Conservation (phyloP, 2,888 invertebrate species). For the Bellardia pandia region DNA sequence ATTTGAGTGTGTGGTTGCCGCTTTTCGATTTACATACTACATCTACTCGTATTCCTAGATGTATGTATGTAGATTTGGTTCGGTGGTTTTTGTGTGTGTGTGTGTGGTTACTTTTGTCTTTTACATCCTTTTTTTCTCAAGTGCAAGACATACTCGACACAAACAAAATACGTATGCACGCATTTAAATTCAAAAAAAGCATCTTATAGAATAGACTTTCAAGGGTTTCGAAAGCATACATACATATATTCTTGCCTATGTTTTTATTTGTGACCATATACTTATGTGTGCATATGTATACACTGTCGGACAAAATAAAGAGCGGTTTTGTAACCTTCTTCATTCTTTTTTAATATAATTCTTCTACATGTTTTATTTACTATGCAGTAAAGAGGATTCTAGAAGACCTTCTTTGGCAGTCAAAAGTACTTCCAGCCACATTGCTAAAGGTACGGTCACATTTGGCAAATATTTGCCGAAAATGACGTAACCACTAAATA, state of each 20-base stretch:
- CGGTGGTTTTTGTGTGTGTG: background rate
- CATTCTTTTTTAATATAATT: no score
- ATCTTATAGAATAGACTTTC: background rate
- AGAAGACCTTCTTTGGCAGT: no score
- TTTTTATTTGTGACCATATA: background rate
- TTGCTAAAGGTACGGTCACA: no score
- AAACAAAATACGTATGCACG: background rate
- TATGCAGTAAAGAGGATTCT: no score
- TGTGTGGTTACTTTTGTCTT: constrained; percentile 1
- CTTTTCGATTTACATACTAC: background rate
- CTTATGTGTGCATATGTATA: no score
- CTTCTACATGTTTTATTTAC: no score
- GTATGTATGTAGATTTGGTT: background rate
- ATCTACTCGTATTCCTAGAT: background rate
- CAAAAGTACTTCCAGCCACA: no score
- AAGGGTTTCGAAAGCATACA: background rate
- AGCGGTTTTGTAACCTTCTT: no score
- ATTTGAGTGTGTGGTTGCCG: background rate
- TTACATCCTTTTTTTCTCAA: constrained; percentile 36
- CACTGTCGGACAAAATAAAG: no score
- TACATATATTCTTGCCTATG: background rate
- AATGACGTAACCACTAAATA: no score
- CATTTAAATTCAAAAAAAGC: background rate
- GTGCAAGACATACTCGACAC: constrained; percentile 3
- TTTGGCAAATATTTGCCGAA: no score